Conservation (phyloP, 2,113 vertebrate species). For the Cettia cetti region DNA sequence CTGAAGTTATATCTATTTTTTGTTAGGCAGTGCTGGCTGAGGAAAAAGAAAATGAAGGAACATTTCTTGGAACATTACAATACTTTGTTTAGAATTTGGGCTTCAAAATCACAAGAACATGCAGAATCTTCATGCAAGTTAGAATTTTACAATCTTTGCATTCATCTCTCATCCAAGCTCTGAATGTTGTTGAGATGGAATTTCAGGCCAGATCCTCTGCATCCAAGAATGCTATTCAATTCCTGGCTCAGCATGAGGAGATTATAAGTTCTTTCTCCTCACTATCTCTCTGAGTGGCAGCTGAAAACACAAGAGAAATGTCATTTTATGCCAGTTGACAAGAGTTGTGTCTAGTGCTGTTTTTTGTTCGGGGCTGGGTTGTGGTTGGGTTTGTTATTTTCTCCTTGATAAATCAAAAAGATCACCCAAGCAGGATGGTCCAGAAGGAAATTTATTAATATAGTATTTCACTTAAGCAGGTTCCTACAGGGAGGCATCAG, state of each 20-base stretch:
- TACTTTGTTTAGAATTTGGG: neutral
- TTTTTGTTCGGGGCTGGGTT: neutral
- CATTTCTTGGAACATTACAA: neutral
- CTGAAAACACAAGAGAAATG: neutral
- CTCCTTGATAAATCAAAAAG: neutral
- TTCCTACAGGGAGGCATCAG: neutral
- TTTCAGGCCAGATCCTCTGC: neutral
- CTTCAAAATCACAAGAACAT: neutral
- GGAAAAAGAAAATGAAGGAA: neutral
- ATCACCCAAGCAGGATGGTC: neutral
- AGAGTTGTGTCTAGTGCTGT: neutral
- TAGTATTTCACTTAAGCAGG: neutral
- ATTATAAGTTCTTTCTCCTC: neutral
- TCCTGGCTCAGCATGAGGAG: neutral
- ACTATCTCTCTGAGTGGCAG: neutral
- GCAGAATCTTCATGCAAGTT: neutral
- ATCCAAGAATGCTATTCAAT: neutral
- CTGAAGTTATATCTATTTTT: neutral
- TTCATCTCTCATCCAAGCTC: neutral
- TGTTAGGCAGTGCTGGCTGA: neutral
- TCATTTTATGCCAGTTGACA: neutral
- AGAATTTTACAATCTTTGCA: neutral
- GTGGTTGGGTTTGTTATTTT: neutral
- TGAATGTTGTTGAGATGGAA: neutral
- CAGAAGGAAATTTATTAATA: neutral